A percentile compares a stretch with the other conserved stretches of the same genome.
phyloP scores from a whole-genome alignment of 1,140 invertebrate species.

The Scaptomyza graminum region DNA sequence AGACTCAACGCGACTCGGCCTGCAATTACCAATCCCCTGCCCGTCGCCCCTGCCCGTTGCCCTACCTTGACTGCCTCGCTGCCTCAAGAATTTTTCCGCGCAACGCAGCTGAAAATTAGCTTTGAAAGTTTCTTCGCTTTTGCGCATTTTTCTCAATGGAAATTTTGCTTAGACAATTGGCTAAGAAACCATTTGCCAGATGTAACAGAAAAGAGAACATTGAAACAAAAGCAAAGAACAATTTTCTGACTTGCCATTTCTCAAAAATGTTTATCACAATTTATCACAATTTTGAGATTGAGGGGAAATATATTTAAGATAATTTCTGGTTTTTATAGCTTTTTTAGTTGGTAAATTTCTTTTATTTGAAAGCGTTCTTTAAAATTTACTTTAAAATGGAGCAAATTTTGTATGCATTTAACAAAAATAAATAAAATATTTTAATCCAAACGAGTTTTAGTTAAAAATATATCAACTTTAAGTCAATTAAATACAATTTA shows the following conservation, averaged over 20 bases:
- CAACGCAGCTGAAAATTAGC: constrained; percentile 53
- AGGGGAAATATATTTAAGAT: background rate
- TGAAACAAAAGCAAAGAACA: background rate
- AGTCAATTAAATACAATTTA: no score
- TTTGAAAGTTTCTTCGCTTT: constrained; percentile 54
- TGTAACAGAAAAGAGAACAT: constrained; percentile 10
- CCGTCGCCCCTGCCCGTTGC: constrained; percentile 5
- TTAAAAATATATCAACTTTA: no score
- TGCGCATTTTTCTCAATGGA: constrained; percentile 59
- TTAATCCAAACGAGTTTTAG: no score
- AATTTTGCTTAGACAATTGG: constrained; percentile 64
- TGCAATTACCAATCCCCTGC: constrained; percentile 58
- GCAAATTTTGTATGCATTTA: no score
- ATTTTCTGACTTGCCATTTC: background rate
- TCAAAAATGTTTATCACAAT: background rate
- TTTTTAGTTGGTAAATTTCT: no score
- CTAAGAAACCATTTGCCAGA: constrained; percentile 10
- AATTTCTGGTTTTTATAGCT: no score
- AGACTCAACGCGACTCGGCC: constrained; percentile 5
- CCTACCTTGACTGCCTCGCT: background rate
- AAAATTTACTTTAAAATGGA: no score
- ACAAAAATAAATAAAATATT: no score
- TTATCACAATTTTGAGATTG: background rate
- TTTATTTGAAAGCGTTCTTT: no score
- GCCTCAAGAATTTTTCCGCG: constrained; percentile 43